Conservation (phyloP, 2,888 invertebrate genomes). For the Pheosia tremula region DNA sequence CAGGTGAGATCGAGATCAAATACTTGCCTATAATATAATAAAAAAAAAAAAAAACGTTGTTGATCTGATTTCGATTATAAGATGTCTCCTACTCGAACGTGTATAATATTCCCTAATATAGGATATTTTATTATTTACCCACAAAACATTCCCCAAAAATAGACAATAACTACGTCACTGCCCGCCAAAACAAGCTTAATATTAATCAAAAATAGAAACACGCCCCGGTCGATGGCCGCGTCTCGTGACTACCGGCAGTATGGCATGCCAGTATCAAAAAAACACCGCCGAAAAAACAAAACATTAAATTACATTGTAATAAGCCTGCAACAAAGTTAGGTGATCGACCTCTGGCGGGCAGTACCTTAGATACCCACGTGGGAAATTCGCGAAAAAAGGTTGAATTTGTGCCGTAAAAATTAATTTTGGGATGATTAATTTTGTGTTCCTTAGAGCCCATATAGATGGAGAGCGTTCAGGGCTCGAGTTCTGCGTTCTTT, state of each 20-base stretch:
- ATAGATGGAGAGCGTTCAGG: too few species aligned
- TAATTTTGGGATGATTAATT: conserved; percentile 45
- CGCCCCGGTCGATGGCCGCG: conserved; percentile 67
- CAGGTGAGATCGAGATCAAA: too few species aligned
- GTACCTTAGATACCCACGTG: conserved; percentile 73
- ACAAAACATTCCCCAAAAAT: neutral
- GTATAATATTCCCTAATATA: too few species aligned
- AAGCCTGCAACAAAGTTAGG: conserved; percentile 69
- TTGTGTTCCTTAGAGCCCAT: conserved; percentile 18
- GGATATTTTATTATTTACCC: too few species aligned
- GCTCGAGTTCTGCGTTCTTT: too few species aligned
- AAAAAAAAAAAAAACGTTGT: too few species aligned
- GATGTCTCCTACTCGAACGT: too few species aligned
- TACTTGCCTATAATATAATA: too few species aligned
- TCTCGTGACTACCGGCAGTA: conserved; percentile 79
- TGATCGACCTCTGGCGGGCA: conserved; percentile 69
- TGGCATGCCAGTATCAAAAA: conserved; percentile 69
- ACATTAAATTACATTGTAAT: conserved; percentile 81
- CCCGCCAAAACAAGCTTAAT: conserved; percentile 31
- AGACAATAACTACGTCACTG: neutral
- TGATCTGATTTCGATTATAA: too few species aligned
- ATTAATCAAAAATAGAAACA: conserved; percentile 55
- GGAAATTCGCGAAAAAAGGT: conserved; percentile 71
- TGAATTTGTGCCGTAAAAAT: conserved; percentile 38
- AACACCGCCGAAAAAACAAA: conserved; percentile 66